Conservation (phyloP, 2,888 invertebrate genomes). For the Coelinius sp. region DNA sequence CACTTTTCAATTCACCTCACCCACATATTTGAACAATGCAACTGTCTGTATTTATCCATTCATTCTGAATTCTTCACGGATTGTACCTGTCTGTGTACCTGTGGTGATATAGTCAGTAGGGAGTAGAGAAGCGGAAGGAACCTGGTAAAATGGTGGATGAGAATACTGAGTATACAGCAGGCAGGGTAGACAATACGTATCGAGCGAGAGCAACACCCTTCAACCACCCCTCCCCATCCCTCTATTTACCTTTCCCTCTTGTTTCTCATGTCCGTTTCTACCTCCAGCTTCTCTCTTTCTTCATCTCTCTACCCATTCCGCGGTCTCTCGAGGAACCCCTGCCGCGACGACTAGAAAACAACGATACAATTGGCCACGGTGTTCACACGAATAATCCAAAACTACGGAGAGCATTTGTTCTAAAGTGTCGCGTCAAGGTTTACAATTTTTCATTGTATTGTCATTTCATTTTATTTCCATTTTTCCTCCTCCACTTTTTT, state of each 20-base stretch:
- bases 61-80: not conserved
- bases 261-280: slow-evolving; percentile 25
- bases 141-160: slow-evolving; percentile 19
- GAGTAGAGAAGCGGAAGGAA: slow-evolving; percentile 9
- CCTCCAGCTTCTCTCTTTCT: slow-evolving; percentile 9
- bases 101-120: not conserved
- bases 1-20: not conserved
- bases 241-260: slow-evolving; percentile 18
- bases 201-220: slow-evolving; percentile 27
- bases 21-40: not conserved
- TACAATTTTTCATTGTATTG: slow-evolving; percentile 6
- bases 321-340: slow-evolving; percentile 40
- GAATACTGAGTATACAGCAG: slow-evolving; percentile 4
- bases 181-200: slow-evolving; percentile 33
- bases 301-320: slow-evolving; percentile 30
- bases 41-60: not conserved
- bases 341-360: slow-evolving; percentile 34
- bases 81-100: slow-evolving; percentile 15
- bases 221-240: slow-evolving; percentile 24
- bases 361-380: slow-evolving; percentile 45
- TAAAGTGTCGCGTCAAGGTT: slow-evolving; percentile 43
- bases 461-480: slow-evolving; percentile 1
- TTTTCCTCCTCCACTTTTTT: not conserved
- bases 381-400: slow-evolving; percentile 34
- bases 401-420: slow-evolving; percentile 6